These are phyloP conservation scores for Gryllus longicercus DNA, from an alignment of 2,888 invertebrate genomes.

Conservation along the genomic window DNA sequence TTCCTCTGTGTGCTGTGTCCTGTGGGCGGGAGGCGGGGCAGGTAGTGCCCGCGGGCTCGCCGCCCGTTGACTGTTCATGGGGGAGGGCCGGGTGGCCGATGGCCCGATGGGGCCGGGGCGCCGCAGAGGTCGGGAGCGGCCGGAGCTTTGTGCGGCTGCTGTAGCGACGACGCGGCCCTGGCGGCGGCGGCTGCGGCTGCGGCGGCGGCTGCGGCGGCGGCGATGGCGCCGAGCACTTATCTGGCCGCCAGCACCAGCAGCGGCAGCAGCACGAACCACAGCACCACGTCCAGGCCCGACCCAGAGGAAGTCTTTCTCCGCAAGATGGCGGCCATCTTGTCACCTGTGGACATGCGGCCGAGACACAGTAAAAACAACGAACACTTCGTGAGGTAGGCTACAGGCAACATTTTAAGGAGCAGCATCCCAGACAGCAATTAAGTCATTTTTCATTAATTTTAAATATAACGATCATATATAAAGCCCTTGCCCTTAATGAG, in stretches of 20 bases:
- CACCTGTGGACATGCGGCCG: slow-evolving; percentile 60
- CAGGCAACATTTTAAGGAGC: too few species aligned
- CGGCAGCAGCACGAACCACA: slow-evolving; percentile 44
- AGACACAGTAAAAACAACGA: background rate
- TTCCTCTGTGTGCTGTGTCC: background rate
- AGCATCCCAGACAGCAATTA: too few species aligned
- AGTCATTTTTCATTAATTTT: too few species aligned
- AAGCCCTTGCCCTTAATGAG: too few species aligned
- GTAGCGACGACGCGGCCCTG: background rate
- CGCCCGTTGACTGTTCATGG: background rate
- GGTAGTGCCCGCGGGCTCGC: background rate
- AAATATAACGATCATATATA: too few species aligned
- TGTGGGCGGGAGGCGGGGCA: background rate
- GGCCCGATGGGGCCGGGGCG: background rate
- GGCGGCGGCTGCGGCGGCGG: background rate
- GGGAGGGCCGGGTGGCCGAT: background rate
- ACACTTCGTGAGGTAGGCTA: too few species aligned
- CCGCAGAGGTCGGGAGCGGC: background rate
- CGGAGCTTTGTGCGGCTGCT: background rate
- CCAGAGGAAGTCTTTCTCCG: slow-evolving; percentile 62
- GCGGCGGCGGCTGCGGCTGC: background rate
- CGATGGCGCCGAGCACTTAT: slow-evolving; percentile 37
- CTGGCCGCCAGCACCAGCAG: slow-evolving; percentile 41
- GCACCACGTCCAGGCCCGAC: slow-evolving; percentile 42
- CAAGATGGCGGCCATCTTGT: slow-evolving; percentile 86